Conservation (phyloP, 1,140 invertebrate genomes). For the Doryteuthis pealeii region DNA sequence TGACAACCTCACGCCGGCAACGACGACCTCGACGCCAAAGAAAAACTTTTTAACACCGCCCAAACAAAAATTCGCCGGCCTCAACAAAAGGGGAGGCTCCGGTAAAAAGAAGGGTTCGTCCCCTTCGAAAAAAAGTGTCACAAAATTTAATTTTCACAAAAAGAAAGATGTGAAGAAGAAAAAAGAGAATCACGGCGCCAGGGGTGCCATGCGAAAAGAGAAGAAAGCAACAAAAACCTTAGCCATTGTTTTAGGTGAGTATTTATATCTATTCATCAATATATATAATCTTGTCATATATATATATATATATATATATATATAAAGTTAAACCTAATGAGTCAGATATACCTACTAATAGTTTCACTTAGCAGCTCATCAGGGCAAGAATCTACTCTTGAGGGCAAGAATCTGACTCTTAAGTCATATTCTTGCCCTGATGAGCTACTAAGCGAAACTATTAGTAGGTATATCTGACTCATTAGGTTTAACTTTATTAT, state of each 20-base stretch:
- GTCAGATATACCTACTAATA: too few relatives aligned
- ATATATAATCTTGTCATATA: too few relatives aligned
- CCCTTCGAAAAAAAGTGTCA: constrained; percentile 56
- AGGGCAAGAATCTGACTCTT: too few relatives aligned
- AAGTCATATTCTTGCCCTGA: too few relatives aligned
- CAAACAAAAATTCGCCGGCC: constrained; percentile 11
- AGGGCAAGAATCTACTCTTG: too few relatives aligned
- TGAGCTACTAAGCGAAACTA: too few relatives aligned
- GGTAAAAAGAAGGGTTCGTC: constrained; percentile 28
- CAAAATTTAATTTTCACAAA: constrained; percentile 72
- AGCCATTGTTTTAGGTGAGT: constrained; percentile 95
- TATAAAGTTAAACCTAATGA: too few relatives aligned
- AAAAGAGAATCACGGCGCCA: constrained; percentile 57
- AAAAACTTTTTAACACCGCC: constrained; percentile 5
- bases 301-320: too few relatives aligned
- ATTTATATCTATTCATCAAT: too few relatives aligned
- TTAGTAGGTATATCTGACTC: too few relatives aligned
- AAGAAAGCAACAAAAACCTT: constrained; percentile 99
- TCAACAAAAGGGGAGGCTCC: constrained; percentile 18
- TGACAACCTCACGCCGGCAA: constrained; percentile 12
- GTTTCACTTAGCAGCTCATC: too few relatives aligned
- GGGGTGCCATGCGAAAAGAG: constrained; percentile 92
- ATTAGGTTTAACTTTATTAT: too few relatives aligned
- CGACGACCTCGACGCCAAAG: not conserved
- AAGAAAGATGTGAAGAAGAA: constrained; percentile 49